Base-by-base conservation (phyloP, 1,140 invertebrate species). In the Sarcophaga peregrina region DNA sequence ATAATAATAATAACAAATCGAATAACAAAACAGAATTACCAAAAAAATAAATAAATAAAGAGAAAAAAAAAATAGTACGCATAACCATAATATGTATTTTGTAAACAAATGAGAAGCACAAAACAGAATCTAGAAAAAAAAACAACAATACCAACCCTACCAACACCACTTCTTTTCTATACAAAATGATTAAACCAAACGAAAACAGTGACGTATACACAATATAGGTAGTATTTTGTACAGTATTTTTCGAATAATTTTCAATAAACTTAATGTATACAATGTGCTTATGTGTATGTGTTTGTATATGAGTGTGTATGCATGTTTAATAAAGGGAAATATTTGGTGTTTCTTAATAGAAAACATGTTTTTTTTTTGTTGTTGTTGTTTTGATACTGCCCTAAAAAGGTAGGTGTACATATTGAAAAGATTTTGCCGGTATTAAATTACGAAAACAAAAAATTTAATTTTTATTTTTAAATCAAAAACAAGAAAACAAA, bases 91-190 rank as follows among this genome's bases (percentile, higher is more conserved):
- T n/a, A 62, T 8, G 20, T 20, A 68, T 68, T 68, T 68, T 68
- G 62, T 68, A 68, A 68, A 68, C 62, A 68, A 68, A 68, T 68
- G 20, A 68, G 62, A 68, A 68, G 17, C 62, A 68, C 62, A 68
- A 68, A 68, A 68, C n/a, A 68, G 62, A 68, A 68, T 68, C 62
- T 20, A 68, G 62, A 68, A 68, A 58, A n/a, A 58, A 13, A n/a
- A 58, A n/a, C 15, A 58, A 1, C 54, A 58, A 58, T n/a, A 58
- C 25, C 25, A n/a, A n/a, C n/a, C n/a, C n/a, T n/a, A n/a, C n/a
- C n/a, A n/a, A 37, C 25, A 37, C 25, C 25, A 37, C 25, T 37
- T 37, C 25, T 37, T 37, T 37, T 37, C 1, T 37, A 37, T 37
- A 2, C 25, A 37, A 37, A 37, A 37, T 37, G 25, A 37, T 37